Conservation (phyloP, 2,113 vertebrate species). For the Tragelaphus imberbis region DNA sequence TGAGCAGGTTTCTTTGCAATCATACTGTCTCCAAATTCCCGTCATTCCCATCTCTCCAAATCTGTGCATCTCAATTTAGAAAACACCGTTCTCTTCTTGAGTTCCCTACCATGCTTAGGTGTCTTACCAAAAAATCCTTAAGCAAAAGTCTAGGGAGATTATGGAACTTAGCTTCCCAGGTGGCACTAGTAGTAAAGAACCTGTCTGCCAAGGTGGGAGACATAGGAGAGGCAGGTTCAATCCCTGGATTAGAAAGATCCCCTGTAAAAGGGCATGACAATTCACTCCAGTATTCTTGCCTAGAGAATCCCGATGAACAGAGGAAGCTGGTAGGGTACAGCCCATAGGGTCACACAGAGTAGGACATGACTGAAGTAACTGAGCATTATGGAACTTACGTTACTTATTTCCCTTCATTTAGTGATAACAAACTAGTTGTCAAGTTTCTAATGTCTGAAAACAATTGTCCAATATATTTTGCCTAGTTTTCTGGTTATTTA, state of each 20-base stretch:
- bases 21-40: neutral
- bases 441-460: neutral
- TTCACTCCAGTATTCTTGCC: neutral
- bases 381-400: neutral
- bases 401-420: neutral
- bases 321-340: neutral
- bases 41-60: neutral
- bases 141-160: neutral
- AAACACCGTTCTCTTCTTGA: neutral
- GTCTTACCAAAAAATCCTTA: neutral
- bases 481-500: neutral
- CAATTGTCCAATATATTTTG: neutral
- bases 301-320: neutral
- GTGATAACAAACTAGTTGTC: neutral
- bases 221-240: neutral
- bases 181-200: neutral
- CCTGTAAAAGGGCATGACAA: neutral
- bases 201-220: neutral
- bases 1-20: neutral
- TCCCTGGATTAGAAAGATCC: neutral
- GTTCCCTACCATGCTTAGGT: neutral
- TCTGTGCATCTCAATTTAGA: neutral
- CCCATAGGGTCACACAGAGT: neutral
- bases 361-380: neutral
- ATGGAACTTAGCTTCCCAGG: neutral